Percentiles rank a stretch among this genome's conserved stretches.
Evolutionary conservation across 2,113 vertebrate species (phyloP).

Genomic region (Etia nguti): DNA sequence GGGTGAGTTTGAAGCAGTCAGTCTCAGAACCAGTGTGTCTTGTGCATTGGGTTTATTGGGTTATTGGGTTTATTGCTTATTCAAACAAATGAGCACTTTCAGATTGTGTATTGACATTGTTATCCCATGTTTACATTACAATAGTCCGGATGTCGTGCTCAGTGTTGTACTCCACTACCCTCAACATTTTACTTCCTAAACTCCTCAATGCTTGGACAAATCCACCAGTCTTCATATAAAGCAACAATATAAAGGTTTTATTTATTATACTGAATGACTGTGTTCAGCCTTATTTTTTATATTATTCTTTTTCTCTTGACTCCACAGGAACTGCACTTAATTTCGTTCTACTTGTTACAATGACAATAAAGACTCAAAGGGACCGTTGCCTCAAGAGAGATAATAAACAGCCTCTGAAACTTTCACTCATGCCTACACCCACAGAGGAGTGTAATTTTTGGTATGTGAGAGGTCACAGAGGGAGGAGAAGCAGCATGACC

Average conservation of each 20-base stretch:
- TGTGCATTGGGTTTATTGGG: too few species aligned
- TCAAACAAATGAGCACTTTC: too few species aligned
- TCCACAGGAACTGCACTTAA: background rate
- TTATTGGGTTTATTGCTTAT: too few species aligned
- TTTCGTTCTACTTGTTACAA: background rate
- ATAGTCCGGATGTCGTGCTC: background rate
- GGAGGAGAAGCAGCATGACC: background rate
- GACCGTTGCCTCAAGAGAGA: background rate
- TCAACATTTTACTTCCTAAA: background rate
- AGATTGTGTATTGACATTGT: background rate
- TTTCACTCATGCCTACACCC: background rate
- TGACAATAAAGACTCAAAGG: background rate
- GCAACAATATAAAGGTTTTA: background rate
- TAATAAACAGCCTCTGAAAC: background rate
- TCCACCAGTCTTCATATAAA: background rate
- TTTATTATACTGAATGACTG: too few species aligned
- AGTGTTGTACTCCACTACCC: background rate
- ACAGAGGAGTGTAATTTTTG: background rate
- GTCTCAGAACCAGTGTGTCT: too few species aligned
- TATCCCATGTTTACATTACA: background rate
- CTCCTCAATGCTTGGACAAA: background rate
- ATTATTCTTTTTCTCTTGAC: background rate
- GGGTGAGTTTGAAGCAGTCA: too few species aligned
- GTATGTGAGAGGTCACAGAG: conserved; percentile 45
- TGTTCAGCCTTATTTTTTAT: background rate